Evolutionary conservation across 2,113 vertebrate genomes (phyloP).

Genomic region (Mobula hypostoma): DNA sequence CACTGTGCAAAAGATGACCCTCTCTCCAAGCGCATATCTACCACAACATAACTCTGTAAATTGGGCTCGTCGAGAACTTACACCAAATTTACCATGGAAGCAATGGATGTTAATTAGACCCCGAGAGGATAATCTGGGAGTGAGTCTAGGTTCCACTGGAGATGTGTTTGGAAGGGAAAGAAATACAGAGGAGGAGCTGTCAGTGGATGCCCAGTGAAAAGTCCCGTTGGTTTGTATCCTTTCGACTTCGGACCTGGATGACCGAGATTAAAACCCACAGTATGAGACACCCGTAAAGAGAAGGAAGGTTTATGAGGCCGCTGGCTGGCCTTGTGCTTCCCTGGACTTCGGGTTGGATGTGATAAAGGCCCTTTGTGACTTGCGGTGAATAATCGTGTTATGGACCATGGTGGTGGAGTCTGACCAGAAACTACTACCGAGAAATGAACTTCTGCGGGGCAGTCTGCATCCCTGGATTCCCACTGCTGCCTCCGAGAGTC

Average conservation of each 20-base stretch:
- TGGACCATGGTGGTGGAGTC: not conserved
- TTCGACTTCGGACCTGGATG: not conserved
- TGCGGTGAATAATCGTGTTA: not conserved
- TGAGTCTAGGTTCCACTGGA: not conserved
- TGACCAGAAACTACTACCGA: not conserved
- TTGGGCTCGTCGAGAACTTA: not conserved
- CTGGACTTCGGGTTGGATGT: too few species aligned
- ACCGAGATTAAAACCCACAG: not conserved
- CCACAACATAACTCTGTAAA: not conserved
- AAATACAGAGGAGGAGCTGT: not conserved
- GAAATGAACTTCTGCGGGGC: not conserved
- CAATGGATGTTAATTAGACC: not conserved
- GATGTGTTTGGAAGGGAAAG: not conserved
- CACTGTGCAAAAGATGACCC: not conserved
- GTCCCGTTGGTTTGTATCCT: not conserved
- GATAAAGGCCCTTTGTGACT: too few species aligned
- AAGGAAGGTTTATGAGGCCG: not conserved
- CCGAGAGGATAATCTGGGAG: not conserved
- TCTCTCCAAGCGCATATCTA: not conserved
- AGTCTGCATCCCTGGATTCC: not conserved
- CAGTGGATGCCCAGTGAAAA: not conserved
- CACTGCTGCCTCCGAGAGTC: not conserved
- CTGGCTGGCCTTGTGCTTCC: too few species aligned
- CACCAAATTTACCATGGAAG: not conserved
- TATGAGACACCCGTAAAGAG: not conserved